Percentiles rank a stretch among this genome's conserved stretches.
Conservation (phyloP, 2,888 invertebrate species). For the Diogma glabrata region DNA sequence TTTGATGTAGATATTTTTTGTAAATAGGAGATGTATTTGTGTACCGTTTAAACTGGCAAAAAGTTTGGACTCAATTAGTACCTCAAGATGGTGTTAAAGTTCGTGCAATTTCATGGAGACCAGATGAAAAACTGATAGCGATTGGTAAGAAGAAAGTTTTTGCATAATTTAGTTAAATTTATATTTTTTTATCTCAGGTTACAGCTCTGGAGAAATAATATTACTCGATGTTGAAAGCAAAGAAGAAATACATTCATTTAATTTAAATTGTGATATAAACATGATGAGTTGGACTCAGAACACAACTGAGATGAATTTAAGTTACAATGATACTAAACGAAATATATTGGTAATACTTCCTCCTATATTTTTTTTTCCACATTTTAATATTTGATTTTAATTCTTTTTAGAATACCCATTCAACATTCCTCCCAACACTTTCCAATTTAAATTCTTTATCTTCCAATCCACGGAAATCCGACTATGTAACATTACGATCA, state of each 20-base stretch:
- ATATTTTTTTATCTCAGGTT: conserved; percentile 38
- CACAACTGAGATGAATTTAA: conserved; percentile 21
- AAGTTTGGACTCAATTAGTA: conserved; percentile 74
- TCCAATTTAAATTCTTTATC: conserved; percentile 43
- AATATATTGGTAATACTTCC: conserved; percentile 9
- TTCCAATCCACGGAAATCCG: conserved; percentile 38
- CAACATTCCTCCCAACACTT: conserved; percentile 45
- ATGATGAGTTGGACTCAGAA: conserved; percentile 60
- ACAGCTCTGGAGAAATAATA: conserved; percentile 56
- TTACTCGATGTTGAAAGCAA: conserved; percentile 81
- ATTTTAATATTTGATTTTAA: conserved; percentile 14
- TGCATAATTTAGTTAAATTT: not conserved
- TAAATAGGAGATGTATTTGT: conserved; percentile 71
- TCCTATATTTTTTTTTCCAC: not conserved
- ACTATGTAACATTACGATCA: conserved; percentile 37
- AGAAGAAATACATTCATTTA: conserved; percentile 55
- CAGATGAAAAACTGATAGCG: conserved; percentile 80
- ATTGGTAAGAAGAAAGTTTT: conserved; percentile 24
- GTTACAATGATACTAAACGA: conserved; percentile 21
- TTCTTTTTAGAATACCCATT: conserved; percentile 37
- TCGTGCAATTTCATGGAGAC: conserved; percentile 78
- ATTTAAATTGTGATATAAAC: conserved; percentile 50
- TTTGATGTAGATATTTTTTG: conserved; percentile 20
- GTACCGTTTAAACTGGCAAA: conserved; percentile 85
- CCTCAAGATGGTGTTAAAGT: conserved; percentile 64